A percentile compares a stretch with the other conserved stretches of the same genome.
phyloP scores from a whole-genome alignment of 1,140 invertebrate species.

The Calliphora vicina region DNA sequence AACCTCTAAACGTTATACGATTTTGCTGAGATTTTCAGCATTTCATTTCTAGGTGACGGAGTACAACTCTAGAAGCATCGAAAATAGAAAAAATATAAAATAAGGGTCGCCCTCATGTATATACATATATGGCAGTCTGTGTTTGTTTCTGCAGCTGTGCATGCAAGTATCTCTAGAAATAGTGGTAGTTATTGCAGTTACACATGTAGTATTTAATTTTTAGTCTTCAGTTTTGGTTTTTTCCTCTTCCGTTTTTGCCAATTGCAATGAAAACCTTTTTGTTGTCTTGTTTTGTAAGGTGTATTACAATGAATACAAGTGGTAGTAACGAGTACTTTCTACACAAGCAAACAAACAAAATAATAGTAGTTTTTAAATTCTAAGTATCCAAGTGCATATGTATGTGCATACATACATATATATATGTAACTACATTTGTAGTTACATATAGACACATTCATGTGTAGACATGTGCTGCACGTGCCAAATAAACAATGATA shows the following conservation, averaged over 20 bases:
- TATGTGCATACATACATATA: background rate
- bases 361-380: background rate
- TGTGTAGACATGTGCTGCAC: background rate
- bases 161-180: no score
- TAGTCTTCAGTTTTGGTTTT: background rate
- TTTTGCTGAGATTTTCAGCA: no score
- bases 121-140: no score
- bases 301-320: background rate
- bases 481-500: conserved; percentile 13
- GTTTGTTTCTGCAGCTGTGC: no score
- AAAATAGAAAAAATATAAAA: no score
- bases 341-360: background rate
- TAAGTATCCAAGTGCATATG: background rate
- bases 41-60: no score
- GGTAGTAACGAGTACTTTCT: background rate
- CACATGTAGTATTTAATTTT: conserved; percentile 7
- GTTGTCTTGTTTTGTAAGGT: background rate
- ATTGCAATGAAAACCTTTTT: background rate
- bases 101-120: no score
- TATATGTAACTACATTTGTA: background rate
- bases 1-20: no score
- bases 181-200: background rate
- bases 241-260: background rate
- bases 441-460: background rate
- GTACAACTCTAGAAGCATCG: no score